These are phyloP conservation scores for Lucinisca nassula DNA, from an alignment of 2,888 invertebrate genomes.

Conservation along the genomic window DNA sequence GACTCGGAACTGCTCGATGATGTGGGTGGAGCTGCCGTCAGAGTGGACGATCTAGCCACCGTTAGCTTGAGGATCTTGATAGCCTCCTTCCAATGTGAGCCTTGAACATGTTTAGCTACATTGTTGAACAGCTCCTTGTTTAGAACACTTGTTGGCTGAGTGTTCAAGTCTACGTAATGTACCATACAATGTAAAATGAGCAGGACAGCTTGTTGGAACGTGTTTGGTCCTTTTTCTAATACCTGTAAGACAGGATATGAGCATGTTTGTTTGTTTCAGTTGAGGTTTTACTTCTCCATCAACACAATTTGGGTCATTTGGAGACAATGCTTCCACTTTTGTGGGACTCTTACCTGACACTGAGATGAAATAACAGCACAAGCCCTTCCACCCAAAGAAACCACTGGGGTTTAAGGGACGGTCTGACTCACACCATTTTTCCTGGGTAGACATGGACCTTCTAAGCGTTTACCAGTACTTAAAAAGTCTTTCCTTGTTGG, in stretches of 20 bases:
- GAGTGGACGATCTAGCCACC: conserved; percentile 97
- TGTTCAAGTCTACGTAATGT: conserved; percentile 97
- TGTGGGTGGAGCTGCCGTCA: conserved; percentile 88
- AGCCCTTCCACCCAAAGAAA: no score
- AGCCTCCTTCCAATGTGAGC: conserved; percentile 98
- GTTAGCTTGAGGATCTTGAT: conserved; percentile 98
- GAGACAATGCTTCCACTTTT: no score
- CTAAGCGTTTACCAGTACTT: no score
- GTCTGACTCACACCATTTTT: no score
- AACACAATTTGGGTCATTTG: no score
- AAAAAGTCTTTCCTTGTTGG: no score
- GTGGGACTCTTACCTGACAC: no score
- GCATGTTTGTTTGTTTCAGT: no score
- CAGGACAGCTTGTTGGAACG: conserved; percentile 95
- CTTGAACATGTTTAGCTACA: conserved; percentile 97
- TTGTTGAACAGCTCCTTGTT: conserved; percentile 97
- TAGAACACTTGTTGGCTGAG: conserved; percentile 94
- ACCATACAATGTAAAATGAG: conserved; percentile 99
- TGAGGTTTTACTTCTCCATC: no score
- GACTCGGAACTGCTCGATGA: conserved; percentile 69
- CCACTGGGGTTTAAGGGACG: no score
- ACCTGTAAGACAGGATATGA: conserved; percentile 91
- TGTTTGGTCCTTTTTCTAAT: conserved; percentile 96
- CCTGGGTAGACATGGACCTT: no score
- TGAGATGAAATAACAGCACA: no score